phyloP scores from a whole-genome alignment of 2,797 vertebrate genomes.

The Lepidocolaptes lacrymiger region DNA sequence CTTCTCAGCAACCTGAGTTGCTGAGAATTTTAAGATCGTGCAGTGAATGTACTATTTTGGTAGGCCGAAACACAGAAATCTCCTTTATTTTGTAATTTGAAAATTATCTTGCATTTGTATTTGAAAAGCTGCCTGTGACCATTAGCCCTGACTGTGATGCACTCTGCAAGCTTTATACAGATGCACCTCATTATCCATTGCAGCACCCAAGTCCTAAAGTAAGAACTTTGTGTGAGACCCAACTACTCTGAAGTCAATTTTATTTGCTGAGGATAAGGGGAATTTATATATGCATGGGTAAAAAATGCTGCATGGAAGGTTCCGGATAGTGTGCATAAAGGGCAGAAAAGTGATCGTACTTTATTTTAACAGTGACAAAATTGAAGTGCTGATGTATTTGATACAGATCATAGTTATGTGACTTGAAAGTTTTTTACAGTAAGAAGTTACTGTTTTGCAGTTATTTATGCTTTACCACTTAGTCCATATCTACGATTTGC shows the following conservation, averaged over 20 bases:
- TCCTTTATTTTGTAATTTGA: background rate
- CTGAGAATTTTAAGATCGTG: background rate
- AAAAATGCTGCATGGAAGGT: background rate
- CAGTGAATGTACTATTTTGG: background rate
- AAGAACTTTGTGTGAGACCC: background rate
- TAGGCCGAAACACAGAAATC: background rate
- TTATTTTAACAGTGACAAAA: background rate
- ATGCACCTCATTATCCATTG: background rate
- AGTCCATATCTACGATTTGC: background rate
- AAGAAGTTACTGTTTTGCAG: background rate
- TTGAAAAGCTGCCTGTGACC: background rate
- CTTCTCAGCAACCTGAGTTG: background rate
- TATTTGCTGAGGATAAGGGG: background rate
- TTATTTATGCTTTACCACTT: background rate
- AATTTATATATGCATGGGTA: background rate
- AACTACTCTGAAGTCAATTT: background rate
- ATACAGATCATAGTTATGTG: accelerated
- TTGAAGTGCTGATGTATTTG: background rate
- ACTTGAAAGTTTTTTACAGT: background rate
- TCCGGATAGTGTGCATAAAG: background rate
- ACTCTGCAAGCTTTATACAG: background rate
- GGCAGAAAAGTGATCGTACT: background rate
- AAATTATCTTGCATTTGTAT: background rate
- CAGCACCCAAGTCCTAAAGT: background rate
- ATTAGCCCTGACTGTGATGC: background rate